Evolutionary conservation across 2,113 vertebrate genomes (phyloP), one percentile per base, ranked within the genome.

Genomic region (Craseonycteris thonglongyai): DNA sequence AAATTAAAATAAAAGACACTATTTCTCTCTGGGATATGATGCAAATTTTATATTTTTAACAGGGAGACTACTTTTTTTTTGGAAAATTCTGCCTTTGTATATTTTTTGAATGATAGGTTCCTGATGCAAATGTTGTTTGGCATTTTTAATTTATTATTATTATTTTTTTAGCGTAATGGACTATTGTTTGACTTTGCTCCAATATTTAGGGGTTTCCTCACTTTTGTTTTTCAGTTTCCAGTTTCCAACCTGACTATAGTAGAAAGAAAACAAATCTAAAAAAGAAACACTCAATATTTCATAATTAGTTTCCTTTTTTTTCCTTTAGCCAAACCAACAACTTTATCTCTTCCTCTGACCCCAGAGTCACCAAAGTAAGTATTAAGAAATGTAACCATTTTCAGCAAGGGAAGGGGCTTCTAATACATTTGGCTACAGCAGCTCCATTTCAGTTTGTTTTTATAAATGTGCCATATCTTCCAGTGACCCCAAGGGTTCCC

Each of bases 351-450:
- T 99, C 99, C 99, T 98, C 99, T 99, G 99, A 99, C 99, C 93
- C 99, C 99, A 94, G 99, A 99, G 98, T 99, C 99, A 99, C 99
- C 99, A 99, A 99, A 99, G 99, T 99, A 99, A 99, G 99, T 99
- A 99, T 98, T 98, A 98, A 99, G 98, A 99, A 98, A 98, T 98
- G 99, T 98, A 99, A 98, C 98, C 98, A 98, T 99, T 98, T 99
- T 95, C 98, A 98, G 98, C 98, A 98, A 98, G 98, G 99, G 99
- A 99, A 99, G 99, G 99, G 97, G 26, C 98, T 98, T 97, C 98
- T 98, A 98, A 96, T 99, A 98, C 98, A 98, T 99, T 99, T 99
- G 99, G 97, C 98, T 99, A 98, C 98, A 99, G 98, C 98, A 98
- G 98, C 97, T 97, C 98, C 98, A 98, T 99, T 98, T 99, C 98